phyloP scores from a whole-genome alignment of 1,140 invertebrate genomes.

The Pseudomyrmex cubaensis region DNA sequence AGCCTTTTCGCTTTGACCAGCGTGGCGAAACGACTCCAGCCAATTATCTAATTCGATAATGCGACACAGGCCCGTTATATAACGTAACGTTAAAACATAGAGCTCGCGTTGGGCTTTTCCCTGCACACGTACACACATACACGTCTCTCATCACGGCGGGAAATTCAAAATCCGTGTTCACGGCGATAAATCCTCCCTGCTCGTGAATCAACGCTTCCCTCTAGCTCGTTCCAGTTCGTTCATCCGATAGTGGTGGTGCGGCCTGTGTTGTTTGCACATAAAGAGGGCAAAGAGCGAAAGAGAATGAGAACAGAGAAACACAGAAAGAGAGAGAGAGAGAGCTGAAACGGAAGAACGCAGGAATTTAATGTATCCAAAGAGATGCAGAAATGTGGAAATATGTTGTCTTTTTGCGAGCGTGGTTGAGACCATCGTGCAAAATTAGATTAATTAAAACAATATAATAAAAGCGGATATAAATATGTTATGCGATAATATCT shows the following conservation, averaged over 20 bases:
- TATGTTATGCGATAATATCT: too few species aligned
- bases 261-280: constrained; percentile 60
- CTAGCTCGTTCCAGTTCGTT: constrained; percentile 60
- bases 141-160: constrained; percentile 31
- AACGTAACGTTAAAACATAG: constrained; percentile 60
- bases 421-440: not conserved
- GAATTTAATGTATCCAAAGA: constrained; percentile 57
- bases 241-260: constrained; percentile 44
- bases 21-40: constrained; percentile 37
- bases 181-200: constrained; percentile 59
- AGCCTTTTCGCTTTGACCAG: constrained; percentile 45
- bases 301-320: constrained; percentile 2
- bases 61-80: constrained; percentile 42
- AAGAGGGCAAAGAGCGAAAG: constrained; percentile 47
- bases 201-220: constrained; percentile 43
- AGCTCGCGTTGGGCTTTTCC: constrained; percentile 45
- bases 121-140: not conserved
- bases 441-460: constrained; percentile 6
- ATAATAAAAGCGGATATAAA: not conserved
- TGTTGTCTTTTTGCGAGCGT: not conserved
- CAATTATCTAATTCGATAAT: constrained; percentile 62
- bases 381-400: constrained; percentile 59
- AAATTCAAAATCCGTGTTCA: constrained; percentile 71
- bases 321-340: constrained; percentile 22
- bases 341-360: constrained; percentile 34